Evolutionary conservation across 2,888 invertebrate species (phyloP), one percentile per base, ranked within the genome.

Genomic region (Hartigia nigra): DNA sequence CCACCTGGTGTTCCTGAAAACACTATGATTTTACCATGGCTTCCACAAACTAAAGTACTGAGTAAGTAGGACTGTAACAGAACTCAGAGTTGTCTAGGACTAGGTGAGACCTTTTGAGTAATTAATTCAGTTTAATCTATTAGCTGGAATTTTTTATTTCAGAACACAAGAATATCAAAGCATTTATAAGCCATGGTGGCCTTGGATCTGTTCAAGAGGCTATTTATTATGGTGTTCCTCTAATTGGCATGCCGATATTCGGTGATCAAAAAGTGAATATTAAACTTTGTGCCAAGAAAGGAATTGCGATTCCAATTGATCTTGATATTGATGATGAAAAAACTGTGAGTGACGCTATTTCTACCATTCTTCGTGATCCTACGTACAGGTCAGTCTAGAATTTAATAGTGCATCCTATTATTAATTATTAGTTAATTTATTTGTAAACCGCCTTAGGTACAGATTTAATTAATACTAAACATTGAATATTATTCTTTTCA

Each of bases 281-380:
- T 11, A 79, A 84, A 12, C 82, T 85, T 37, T 88, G 85, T 77
- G 84, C 81, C 23, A 77, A 81, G 2, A 84, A 79, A n/a, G 84
- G 85, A 5, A 84, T 87, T 69, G 88, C 88, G 4, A 74, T 88
- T 9, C 37, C 69, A 5, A 75, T 87, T 31, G 75, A 83, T 76
- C 77, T 82, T 14, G 76, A 93, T 1, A 91, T 90, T 1, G 14
- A 14, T 5, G 39, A 39, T 5, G 89, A 89, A 69, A 86, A 91
- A 23, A 88, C 87, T 11, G 79, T 93, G 70, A 86, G 89, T 3
- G 77, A 82, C 2, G 91, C 91, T 69, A 84, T 93, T 2, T 86
- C 90, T n/a, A 83, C 87, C 23, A 84, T 93, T 37, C 80, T 92
- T 23, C 82, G 86, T 1, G 89, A 93, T 81, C 90, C 91, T 0